A percentile compares a stretch with the other conserved stretches of the same genome.
These are phyloP conservation scores for Heteractis magnifica DNA, from an alignment of 92 coral and sea anemone genomes.

Conservation along the genomic window DNA sequence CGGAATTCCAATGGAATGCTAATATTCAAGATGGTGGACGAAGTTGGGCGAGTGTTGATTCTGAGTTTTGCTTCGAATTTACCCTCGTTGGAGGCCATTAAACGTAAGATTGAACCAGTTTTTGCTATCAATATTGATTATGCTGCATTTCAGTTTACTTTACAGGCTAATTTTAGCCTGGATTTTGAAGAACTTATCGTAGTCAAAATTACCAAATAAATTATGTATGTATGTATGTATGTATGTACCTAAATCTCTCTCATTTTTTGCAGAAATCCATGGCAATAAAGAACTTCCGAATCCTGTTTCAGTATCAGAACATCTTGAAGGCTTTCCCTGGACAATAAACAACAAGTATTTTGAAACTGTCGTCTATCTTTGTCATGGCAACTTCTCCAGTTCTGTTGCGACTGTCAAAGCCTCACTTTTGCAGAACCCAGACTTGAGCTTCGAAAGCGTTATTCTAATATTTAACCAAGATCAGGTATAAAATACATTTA, in stretches of 20 bases:
- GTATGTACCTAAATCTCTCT: too few species aligned
- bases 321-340: slow-evolving; percentile 67
- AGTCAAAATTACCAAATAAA: slow-evolving; percentile 14
- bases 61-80: slow-evolving; percentile 70
- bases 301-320: slow-evolving; percentile 31
- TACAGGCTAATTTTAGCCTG: background rate
- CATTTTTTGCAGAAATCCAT: slow-evolving; percentile 30
- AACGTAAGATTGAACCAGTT: slow-evolving; percentile 50
- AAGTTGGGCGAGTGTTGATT: slow-evolving; percentile 62
- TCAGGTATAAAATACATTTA: slow-evolving; percentile 40
- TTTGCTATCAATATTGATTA: background rate
- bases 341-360: slow-evolving; percentile 84
- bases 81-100: slow-evolving; percentile 67
- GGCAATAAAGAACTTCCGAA: slow-evolving; percentile 37
- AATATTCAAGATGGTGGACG: slow-evolving; percentile 82
- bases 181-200: background rate
- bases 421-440: slow-evolving; percentile 30
- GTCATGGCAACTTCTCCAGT: slow-evolving; percentile 40
- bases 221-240: too few species aligned
- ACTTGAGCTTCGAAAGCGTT: slow-evolving; percentile 61
- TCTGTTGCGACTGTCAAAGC: slow-evolving; percentile 41
- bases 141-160: background rate
- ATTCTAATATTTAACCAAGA: slow-evolving; percentile 70
- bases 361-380: slow-evolving; percentile 62
- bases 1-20: background rate